Percentiles rank a stretch among this genome's conserved stretches.
phyloP scores from a whole-genome alignment of 2,113 vertebrate species.

The Cacatua alba region DNA sequence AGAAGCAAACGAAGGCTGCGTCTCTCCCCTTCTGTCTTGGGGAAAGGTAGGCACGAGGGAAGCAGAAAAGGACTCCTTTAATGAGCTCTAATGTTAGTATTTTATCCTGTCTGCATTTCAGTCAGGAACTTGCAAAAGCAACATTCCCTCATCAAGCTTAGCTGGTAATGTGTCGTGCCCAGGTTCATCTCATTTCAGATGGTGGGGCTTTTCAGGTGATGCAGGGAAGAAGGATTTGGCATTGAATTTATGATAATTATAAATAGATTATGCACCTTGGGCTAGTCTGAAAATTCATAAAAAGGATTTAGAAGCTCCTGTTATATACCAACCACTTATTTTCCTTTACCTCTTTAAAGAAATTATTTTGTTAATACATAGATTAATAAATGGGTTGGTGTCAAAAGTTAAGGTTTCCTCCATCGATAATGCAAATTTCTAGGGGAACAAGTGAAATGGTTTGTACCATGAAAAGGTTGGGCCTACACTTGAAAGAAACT shows the following conservation, averaged over 20 bases:
- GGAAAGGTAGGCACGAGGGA: neutral
- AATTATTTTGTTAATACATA: neutral
- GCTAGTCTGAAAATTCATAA: neutral
- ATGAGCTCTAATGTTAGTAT: neutral
- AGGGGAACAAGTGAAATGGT: neutral
- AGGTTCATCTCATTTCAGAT: neutral
- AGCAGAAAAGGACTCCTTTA: neutral
- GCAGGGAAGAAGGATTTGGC: neutral
- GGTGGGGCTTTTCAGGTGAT: neutral
- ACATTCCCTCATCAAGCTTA: neutral
- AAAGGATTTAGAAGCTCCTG: neutral
- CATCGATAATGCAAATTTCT: neutral
- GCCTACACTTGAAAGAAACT: neutral
- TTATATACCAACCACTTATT: neutral
- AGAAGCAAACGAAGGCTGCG: rapidly evolving
- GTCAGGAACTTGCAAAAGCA: neutral
- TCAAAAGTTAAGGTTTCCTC: neutral
- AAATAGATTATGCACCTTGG: neutral
- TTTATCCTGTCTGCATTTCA: neutral
- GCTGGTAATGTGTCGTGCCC: neutral
- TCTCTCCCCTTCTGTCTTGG: neutral
- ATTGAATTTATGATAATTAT: neutral
- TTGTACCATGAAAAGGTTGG: neutral
- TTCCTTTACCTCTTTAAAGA: neutral
- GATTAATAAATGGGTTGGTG: neutral